A percentile compares a stretch with the other conserved stretches of the same genome.
phyloP scores from a whole-genome alignment of 2,888 invertebrate genomes.

The Danaus chrysippus region DNA sequence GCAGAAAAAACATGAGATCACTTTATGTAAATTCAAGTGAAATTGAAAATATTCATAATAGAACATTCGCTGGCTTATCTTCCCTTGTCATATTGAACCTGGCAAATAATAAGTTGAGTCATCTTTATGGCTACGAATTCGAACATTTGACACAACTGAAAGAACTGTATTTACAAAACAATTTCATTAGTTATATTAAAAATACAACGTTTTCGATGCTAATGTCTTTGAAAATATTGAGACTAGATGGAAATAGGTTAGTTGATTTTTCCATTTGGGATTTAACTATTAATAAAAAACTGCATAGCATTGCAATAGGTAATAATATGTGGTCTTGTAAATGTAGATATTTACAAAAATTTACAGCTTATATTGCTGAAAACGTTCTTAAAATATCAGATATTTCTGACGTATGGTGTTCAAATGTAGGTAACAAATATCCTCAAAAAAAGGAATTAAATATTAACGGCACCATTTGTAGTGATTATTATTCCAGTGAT shows the following conservation, averaged over 20 bases:
- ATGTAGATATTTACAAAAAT: constrained; percentile 91
- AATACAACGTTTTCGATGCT: constrained; percentile 88
- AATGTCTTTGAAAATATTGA: constrained; percentile 86
- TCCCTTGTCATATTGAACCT: constrained; percentile 89
- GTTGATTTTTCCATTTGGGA: constrained; percentile 89
- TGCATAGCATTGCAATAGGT: constrained; percentile 87
- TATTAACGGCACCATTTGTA: constrained; percentile 91
- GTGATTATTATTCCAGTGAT: constrained; percentile 90
- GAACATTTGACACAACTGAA: constrained; percentile 88
- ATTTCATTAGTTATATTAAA: constrained; percentile 86
- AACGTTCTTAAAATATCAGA: constrained; percentile 88
- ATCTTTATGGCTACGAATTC: constrained; percentile 90
- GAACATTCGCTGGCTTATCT: constrained; percentile 91
- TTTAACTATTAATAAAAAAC: constrained; percentile 80
- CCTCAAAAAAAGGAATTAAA: constrained; percentile 88
- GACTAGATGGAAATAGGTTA: constrained; percentile 91
- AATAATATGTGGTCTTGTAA: constrained; percentile 94
- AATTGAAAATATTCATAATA: constrained; percentile 91
- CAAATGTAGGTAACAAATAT: constrained; percentile 83
- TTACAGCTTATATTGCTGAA: constrained; percentile 89
- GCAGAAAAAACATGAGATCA: constrained; percentile 92
- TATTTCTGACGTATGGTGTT: constrained; percentile 87
- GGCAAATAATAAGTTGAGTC: constrained; percentile 89
- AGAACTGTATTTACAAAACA: constrained; percentile 92
- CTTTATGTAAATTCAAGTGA: constrained; percentile 92